Percentiles rank a stretch among this genome's conserved stretches.
Evolutionary conservation across 2,113 vertebrate genomes (phyloP).

Genomic region (Oryzias woworae): DNA sequence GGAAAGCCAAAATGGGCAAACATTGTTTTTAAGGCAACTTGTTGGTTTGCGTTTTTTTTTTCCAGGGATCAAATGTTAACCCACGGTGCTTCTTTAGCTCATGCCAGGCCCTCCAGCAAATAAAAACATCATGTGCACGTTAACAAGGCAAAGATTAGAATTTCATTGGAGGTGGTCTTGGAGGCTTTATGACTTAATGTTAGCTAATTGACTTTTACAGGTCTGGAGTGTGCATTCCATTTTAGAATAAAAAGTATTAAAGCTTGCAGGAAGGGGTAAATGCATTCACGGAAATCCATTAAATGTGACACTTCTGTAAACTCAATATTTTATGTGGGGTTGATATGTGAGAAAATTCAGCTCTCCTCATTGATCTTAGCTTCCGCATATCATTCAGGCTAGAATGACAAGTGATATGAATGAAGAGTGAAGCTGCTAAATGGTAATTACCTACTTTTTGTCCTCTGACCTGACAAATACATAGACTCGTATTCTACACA

Average conservation of each 20-base stretch:
- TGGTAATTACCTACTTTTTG: constrained; percentile 53
- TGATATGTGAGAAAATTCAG: constrained; percentile 9
- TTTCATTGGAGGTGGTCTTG: neutral
- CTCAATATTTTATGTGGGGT: neutral
- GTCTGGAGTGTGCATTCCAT: neutral
- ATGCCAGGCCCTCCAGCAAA: neutral
- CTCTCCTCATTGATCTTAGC: constrained; percentile 18
- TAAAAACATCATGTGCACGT: neutral
- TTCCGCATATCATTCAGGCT: constrained; percentile 23
- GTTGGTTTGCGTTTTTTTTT: too few species aligned
- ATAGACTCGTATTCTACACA: constrained; percentile 3
- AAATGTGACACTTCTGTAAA: neutral
- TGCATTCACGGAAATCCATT: neutral
- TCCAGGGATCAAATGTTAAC: neutral
- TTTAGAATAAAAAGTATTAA: neutral
- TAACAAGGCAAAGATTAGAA: neutral
- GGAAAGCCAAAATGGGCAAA: too few species aligned
- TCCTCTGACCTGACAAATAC: constrained; percentile 44
- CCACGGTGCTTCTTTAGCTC: neutral
- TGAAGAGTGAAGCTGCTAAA: constrained; percentile 27
- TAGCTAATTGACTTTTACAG: neutral
- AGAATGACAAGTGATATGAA: constrained; percentile 24
- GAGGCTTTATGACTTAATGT: neutral
- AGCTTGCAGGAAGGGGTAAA: neutral
- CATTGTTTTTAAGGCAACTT: too few species aligned